Evolutionary conservation across 2,888 invertebrate genomes (phyloP).

Genomic region (Ophonus ardosiacus): DNA sequence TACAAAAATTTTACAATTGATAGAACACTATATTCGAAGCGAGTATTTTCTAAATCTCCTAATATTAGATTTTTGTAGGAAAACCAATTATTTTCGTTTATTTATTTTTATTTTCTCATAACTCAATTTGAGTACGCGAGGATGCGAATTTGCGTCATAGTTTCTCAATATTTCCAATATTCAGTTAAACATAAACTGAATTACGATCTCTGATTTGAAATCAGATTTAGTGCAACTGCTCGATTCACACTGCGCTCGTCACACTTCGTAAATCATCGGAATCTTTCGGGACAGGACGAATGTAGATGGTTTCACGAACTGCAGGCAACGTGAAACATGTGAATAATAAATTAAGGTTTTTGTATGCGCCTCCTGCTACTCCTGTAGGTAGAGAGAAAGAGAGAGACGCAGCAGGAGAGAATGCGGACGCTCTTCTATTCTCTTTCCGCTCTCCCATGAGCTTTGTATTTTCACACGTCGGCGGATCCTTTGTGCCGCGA

Average conservation of each 20-base stretch:
- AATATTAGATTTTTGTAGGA: background rate
- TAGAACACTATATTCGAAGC: no score
- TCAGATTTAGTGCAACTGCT: constrained; percentile 49
- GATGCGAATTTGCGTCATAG: constrained; percentile 4
- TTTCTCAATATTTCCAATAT: constrained; percentile 46
- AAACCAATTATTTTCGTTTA: background rate
- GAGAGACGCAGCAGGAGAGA: constrained; percentile 16
- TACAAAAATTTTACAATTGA: no score
- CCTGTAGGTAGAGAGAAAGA: background rate
- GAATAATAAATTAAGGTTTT: constrained; percentile 63
- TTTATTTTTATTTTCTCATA: background rate
- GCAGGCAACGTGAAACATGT: constrained; percentile 60
- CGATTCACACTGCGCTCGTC: constrained; percentile 33
- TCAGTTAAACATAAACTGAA: constrained; percentile 49
- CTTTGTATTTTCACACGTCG: constrained; percentile 63
- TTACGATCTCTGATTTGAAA: constrained; percentile 44
- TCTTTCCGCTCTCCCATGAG: constrained; percentile 62
- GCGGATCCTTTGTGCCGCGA: constrained; percentile 57
- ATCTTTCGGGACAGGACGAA: constrained; percentile 46
- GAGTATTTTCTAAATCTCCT: no score
- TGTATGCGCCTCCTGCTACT: constrained; percentile 47
- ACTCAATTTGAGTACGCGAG: background rate
- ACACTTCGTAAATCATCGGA: constrained; percentile 53
- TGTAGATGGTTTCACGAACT: constrained; percentile 57
- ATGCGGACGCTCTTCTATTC: constrained; percentile 22